These are phyloP conservation scores for Rhinolophus ferrumequinum DNA, from an alignment of 2,113 vertebrate genomes.

Conservation along the genomic window DNA sequence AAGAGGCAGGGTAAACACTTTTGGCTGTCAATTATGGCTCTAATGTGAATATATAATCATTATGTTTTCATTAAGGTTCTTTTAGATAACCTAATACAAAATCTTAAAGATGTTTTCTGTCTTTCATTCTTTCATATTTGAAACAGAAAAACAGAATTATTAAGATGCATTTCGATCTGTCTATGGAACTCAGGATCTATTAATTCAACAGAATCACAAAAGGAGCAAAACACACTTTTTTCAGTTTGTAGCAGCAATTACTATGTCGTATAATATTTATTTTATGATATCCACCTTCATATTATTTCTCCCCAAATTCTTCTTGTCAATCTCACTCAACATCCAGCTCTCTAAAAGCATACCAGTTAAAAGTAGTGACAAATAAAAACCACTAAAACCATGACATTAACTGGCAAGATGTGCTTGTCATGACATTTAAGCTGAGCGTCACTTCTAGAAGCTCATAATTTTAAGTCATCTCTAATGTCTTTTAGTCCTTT, in stretches of 20 bases:
- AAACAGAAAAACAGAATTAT: conserved; percentile 32
- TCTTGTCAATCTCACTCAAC: background rate
- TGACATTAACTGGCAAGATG: background rate
- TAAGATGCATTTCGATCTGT: fast-evolving
- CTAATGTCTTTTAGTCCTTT: background rate
- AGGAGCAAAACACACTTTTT: conserved; percentile 25
- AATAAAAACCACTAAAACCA: background rate
- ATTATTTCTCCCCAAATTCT: background rate
- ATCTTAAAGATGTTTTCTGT: conserved; percentile 53
- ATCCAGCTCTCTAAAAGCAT: background rate
- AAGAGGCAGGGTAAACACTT: conserved; percentile 55
- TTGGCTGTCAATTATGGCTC: conserved; percentile 24
- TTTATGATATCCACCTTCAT: background rate
- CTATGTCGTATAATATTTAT: background rate
- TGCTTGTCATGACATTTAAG: conserved; percentile 15
- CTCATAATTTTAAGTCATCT: background rate
- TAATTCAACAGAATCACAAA: conserved; percentile 31
- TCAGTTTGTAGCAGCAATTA: conserved; percentile 12
- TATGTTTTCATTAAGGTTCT: conserved; percentile 48
- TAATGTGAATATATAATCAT: conserved; percentile 47
- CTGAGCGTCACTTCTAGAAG: background rate
- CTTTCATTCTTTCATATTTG: background rate
- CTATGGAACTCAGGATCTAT: conserved; percentile 41
- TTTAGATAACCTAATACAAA: conserved; percentile 53
- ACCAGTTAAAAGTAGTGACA: background rate